These are phyloP conservation scores for Heliconius ethilla DNA, from an alignment of 2,888 invertebrate genomes.

Conservation along the genomic window DNA sequence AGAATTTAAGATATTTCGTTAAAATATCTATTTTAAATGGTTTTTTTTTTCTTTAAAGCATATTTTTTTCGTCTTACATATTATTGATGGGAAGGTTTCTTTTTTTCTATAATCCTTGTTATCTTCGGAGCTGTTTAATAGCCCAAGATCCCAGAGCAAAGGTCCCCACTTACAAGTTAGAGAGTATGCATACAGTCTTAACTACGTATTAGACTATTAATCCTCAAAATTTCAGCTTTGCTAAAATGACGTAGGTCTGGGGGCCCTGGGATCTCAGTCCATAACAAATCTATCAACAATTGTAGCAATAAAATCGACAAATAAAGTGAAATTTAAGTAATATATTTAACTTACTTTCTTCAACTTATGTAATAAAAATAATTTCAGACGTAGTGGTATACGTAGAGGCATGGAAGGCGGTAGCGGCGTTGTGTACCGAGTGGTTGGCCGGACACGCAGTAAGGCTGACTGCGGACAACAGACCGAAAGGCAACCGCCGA, in stretches of 20 bases:
- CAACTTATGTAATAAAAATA: background rate
- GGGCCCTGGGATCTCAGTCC: too few relatives aligned
- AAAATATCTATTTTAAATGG: background rate
- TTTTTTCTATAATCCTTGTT: background rate
- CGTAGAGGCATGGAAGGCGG: constrained; percentile 82
- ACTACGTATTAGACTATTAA: too few relatives aligned
- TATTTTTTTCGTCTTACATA: background rate
- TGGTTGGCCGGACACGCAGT: constrained; percentile 75
- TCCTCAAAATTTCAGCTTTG: too few relatives aligned
- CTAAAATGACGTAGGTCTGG: too few relatives aligned
- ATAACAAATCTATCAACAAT: background rate
- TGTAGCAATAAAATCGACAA: background rate
- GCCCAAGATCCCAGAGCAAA: too few relatives aligned
- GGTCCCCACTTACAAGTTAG: too few relatives aligned
- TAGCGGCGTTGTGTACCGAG: constrained; percentile 79
- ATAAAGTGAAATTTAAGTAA: background rate
- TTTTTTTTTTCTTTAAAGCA: background rate
- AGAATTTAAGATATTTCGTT: too few relatives aligned
- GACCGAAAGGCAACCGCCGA: constrained; percentile 70
- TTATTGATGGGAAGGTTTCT: background rate
- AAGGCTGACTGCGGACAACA: constrained; percentile 79
- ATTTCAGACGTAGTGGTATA: constrained; percentile 79
- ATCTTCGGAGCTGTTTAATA: too few relatives aligned
- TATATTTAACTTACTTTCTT: background rate
- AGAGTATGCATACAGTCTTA: too few relatives aligned